phyloP scores from a whole-genome alignment of 2,888 invertebrate genomes.

The Rhogogaster chlorosoma region DNA sequence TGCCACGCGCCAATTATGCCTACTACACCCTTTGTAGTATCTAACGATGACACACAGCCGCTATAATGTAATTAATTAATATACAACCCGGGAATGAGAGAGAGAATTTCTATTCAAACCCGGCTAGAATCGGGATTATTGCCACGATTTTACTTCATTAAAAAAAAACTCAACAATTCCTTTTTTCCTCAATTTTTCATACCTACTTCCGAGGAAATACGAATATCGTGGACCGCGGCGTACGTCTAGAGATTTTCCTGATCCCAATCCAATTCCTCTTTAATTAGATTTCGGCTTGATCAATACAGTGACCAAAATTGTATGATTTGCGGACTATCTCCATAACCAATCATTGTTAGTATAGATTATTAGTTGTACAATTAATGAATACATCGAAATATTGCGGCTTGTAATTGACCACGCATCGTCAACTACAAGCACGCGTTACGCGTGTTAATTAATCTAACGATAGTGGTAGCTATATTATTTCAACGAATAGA shows the following conservation, averaged over 20 bases:
- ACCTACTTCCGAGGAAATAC: background rate
- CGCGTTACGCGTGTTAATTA: background rate
- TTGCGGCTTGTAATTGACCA: background rate
- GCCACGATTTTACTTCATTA: background rate
- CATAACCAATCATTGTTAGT: background rate
- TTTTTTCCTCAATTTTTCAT: background rate
- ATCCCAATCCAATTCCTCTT: background rate
- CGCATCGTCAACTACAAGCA: background rate
- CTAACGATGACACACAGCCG: background rate
- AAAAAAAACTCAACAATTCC: background rate
- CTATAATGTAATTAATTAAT: conserved; percentile 14
- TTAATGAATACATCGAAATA: background rate
- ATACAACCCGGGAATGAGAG: background rate
- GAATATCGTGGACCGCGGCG: background rate
- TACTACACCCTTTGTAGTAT: background rate
- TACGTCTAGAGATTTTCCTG: background rate
- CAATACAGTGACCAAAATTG: background rate
- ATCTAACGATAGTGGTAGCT: background rate
- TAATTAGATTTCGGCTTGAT: background rate
- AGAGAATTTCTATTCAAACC: background rate
- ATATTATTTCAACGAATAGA: background rate
- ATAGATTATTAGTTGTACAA: conserved; percentile 7
- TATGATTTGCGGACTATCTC: background rate
- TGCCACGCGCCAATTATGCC: background rate
- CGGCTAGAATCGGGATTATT: background rate